These are phyloP conservation scores for Dysidea cf. avara DNA, from an alignment of 37 sponge, comb jelly and placozoan genomes.

Conservation along the genomic window DNA sequence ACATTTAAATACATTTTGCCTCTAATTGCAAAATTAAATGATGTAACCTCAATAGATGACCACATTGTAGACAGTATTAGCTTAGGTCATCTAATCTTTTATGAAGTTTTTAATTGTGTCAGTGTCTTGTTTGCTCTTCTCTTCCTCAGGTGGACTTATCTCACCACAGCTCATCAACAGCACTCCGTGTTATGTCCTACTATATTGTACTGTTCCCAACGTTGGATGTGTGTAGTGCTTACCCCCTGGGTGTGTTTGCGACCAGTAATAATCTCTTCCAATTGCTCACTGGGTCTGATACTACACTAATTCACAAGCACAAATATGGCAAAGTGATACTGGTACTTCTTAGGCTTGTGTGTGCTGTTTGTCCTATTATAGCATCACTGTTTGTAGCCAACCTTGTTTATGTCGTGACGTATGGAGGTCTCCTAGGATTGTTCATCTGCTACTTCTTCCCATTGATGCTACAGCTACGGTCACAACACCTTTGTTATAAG, in stretches of 20 bases:
- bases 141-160: slow-evolving; percentile 38
- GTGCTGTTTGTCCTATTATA: slow-evolving; percentile 60
- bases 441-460: too few relatives aligned
- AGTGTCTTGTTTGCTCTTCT: too few relatives aligned
- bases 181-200: slow-evolving; percentile 67
- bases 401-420: slow-evolving; percentile 77
- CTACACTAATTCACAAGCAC: slow-evolving; percentile 22
- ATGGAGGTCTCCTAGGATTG: slow-evolving; percentile 86
- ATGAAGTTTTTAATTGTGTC: too few relatives aligned
- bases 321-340: slow-evolving; percentile 3
- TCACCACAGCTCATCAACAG: not conserved
- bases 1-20: too few relatives aligned
- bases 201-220: slow-evolving; percentile 86
- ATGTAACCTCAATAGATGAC: too few relatives aligned
- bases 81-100: too few relatives aligned
- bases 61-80: too few relatives aligned
- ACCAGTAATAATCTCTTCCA: slow-evolving; percentile 73
- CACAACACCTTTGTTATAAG: too few relatives aligned
- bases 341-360: slow-evolving; percentile 41
- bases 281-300: slow-evolving; percentile 54
- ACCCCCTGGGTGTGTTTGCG: slow-evolving; percentile 68
- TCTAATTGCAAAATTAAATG: too few relatives aligned
- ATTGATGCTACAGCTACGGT: too few relatives aligned
- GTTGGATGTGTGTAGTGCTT: slow-evolving; percentile 84
- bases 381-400: slow-evolving; percentile 77